Percentiles rank a stretch among this genome's conserved stretches.
Evolutionary conservation across 2,113 vertebrate species (phyloP).

Genomic region (Petaurus breviceps): DNA sequence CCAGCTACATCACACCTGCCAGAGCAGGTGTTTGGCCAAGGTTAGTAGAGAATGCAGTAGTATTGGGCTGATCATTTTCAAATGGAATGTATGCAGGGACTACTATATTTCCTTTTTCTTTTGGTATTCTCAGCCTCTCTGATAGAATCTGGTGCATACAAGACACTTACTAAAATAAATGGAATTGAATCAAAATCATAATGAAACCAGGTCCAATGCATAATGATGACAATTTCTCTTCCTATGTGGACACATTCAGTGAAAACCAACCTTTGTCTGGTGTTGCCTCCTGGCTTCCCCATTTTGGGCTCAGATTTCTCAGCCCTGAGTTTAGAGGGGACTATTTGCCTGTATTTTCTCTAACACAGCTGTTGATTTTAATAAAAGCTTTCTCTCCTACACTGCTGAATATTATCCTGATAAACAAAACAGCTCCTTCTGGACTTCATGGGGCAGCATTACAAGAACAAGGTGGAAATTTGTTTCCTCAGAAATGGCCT

Average conservation of each 20-base stretch:
- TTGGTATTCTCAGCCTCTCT: background rate
- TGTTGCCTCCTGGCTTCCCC: background rate
- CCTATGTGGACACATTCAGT: background rate
- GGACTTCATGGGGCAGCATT: slow-evolving; percentile 41
- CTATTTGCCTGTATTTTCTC: slow-evolving; percentile 68
- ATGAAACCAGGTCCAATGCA: background rate
- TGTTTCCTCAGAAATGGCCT: slow-evolving; percentile 28
- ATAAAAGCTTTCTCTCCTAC: slow-evolving; percentile 55
- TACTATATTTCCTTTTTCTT: background rate
- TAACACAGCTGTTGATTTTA: slow-evolving; percentile 65
- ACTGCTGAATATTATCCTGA: slow-evolving; percentile 30
- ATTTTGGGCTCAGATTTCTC: background rate
- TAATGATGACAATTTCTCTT: background rate
- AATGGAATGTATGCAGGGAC: background rate
- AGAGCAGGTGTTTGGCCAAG: background rate
- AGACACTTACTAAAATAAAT: background rate
- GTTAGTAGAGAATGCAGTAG: background rate
- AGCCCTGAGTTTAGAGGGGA: background rate
- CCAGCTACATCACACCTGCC: background rate
- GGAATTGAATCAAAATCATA: background rate
- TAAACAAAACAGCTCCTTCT: slow-evolving; percentile 59
- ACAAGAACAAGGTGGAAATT: background rate
- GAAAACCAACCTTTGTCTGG: background rate
- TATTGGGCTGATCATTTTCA: background rate
- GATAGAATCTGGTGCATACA: background rate